Base-by-base conservation (phyloP, 2,888 invertebrate species). In the Caenorhabditis sulstoni region DNA sequence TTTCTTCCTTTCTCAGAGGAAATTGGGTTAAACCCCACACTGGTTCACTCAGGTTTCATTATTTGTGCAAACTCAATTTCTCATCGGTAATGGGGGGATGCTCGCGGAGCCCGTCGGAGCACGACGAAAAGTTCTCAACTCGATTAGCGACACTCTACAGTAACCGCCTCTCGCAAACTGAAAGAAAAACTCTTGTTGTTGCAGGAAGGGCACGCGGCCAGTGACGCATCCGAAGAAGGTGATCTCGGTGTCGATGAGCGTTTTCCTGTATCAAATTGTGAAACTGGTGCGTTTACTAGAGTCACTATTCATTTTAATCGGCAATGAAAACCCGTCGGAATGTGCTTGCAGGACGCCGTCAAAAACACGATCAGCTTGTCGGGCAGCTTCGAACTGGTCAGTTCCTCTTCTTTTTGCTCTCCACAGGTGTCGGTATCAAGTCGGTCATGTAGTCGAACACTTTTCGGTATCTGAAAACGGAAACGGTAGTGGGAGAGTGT, bases 301-400 rank as follows among this genome's bases (percentile, higher is more conserved):
- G 35, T 1, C 8, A 23, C 11, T n/a, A 18, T 47, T 23, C 35
- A 45, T 44, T 20, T 45, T 29, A 7, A n/a, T 1, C 3, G 39
- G 12, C 39, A 7, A 12, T 4, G n/a, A 14, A 39, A 61, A 67
- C 73, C 73, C 67, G 66, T 68, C 53, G n/a, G 16, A 16, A n/a
- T 55, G 12, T 29, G 57, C 75, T 68, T 18, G 18, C 84, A 89
- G 89, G 90, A 90, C 74, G 88, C 89, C 64, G 88, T 88, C 58
- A 88, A 89, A 67, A 90, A 90, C 82, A 90, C 90, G 44, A 90
- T 90, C 73, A 83, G 81, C 37, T 82, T 90, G 29, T 88, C 89
- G 23, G 90, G 90, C 59, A 88, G 87, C 67, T 90, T 90, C 61
- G 90, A 90, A 53, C 71, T 90, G 87, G 90, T 90, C 59, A 82